These are phyloP conservation scores for Psophia crepitans DNA, from an alignment of 2,113 vertebrate genomes.

Conservation along the genomic window DNA sequence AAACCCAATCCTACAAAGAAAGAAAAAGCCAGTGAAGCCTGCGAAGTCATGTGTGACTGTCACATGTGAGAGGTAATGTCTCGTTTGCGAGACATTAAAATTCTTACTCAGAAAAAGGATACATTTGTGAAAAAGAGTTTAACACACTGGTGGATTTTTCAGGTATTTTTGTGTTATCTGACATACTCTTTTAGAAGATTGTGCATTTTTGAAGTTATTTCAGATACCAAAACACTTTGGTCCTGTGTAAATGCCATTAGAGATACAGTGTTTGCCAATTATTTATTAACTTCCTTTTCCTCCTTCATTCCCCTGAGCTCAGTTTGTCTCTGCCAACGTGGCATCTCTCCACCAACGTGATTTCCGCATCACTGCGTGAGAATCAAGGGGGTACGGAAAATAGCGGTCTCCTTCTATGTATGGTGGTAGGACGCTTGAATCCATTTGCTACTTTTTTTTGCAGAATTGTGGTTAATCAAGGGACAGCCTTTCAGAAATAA, in stretches of 20 bases:
- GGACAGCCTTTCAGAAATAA: background rate
- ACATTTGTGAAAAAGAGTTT: background rate
- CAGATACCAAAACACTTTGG: background rate
- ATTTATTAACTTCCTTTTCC: background rate
- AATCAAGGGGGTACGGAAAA: background rate
- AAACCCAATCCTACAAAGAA: background rate
- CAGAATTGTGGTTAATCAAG: background rate
- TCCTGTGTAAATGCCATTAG: background rate
- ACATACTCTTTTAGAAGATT: background rate
- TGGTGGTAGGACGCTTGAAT: background rate
- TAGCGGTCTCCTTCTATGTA: background rate
- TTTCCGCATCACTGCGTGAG: background rate
- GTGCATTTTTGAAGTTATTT: background rate
- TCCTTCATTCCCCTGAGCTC: background rate
- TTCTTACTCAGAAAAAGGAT: background rate
- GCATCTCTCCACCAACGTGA: background rate
- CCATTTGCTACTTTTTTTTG: background rate
- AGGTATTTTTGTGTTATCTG: background rate
- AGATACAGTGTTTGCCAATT: background rate
- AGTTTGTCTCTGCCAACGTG: background rate
- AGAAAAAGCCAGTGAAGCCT: background rate
- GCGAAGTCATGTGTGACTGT: background rate
- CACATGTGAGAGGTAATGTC: background rate
- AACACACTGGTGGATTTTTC: background rate
- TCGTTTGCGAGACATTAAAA: background rate